phyloP scores from a whole-genome alignment of 2,113 vertebrate species.

The Gallinago undulata region DNA sequence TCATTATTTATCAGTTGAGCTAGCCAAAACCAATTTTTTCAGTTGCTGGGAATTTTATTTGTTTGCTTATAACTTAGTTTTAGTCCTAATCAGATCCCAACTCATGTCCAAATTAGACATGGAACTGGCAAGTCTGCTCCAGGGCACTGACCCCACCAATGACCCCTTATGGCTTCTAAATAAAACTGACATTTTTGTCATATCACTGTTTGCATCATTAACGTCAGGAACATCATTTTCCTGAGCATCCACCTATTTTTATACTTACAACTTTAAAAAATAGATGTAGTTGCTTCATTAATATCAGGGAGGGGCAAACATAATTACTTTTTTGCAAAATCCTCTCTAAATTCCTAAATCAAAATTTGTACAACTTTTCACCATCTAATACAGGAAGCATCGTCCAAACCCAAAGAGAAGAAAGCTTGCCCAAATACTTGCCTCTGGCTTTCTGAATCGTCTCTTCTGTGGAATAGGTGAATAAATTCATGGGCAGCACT shows the following conservation, averaged over 20 bases:
- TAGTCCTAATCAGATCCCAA: background rate
- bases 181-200: background rate
- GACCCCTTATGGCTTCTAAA: background rate
- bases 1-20: background rate
- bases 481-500: background rate
- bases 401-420: background rate
- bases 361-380: background rate
- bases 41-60: background rate
- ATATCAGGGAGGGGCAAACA: background rate
- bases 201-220: background rate
- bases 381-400: background rate
- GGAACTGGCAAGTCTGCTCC: background rate
- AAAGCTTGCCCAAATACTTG: background rate
- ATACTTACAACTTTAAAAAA: background rate
- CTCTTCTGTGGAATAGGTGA: background rate
- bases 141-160: background rate
- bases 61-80: slow-evolving; percentile 11
- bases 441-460: background rate
- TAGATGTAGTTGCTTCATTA: background rate
- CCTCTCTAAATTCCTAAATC: background rate
- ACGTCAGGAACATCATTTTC: background rate
- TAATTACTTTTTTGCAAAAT: background rate
- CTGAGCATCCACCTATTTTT: background rate
- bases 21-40: background rate
- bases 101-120: background rate